These are phyloP conservation scores for Spialia ferax DNA, from an alignment of 2,888 invertebrate genomes.

Conservation along the genomic window DNA sequence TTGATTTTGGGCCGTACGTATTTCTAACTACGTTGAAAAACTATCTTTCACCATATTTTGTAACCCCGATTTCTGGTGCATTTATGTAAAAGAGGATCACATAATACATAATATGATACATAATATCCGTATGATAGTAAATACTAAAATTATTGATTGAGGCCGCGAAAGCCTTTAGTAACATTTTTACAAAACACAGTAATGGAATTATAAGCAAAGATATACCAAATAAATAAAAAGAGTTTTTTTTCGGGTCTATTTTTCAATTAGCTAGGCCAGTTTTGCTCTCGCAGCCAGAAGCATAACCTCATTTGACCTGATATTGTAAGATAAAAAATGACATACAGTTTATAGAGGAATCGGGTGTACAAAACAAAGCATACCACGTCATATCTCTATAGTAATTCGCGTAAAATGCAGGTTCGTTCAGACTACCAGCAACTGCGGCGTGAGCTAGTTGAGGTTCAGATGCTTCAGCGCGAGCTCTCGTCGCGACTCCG, in stretches of 20 bases:
- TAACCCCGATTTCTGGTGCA: slow-evolving; percentile 2
- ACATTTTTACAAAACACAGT: too few relatives aligned
- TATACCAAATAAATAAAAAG: neutral
- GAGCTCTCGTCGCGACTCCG: slow-evolving; percentile 92
- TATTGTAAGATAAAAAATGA: neutral
- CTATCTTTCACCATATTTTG: neutral
- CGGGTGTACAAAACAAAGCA: neutral
- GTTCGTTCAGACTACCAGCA: slow-evolving; percentile 93
- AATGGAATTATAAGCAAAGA: too few relatives aligned
- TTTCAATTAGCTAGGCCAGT: too few relatives aligned
- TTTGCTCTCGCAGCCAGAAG: too few relatives aligned
- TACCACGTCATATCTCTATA: too few relatives aligned
- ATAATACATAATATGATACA: too few relatives aligned
- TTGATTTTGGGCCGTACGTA: neutral
- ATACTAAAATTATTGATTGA: too few relatives aligned
- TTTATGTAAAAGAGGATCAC: too few relatives aligned
- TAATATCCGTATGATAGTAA: too few relatives aligned
- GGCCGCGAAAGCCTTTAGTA: too few relatives aligned
- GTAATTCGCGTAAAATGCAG: slow-evolving; percentile 53
- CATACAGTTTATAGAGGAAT: neutral
- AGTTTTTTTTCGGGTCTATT: too few relatives aligned
- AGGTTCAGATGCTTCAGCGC: slow-evolving; percentile 93
- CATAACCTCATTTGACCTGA: neutral
- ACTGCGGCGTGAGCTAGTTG: slow-evolving; percentile 91
- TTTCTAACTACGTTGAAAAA: neutral